These are phyloP conservation scores for Myiotriccus ornatus DNA, from an alignment of 2,797 vertebrate genomes.

Conservation along the genomic window DNA sequence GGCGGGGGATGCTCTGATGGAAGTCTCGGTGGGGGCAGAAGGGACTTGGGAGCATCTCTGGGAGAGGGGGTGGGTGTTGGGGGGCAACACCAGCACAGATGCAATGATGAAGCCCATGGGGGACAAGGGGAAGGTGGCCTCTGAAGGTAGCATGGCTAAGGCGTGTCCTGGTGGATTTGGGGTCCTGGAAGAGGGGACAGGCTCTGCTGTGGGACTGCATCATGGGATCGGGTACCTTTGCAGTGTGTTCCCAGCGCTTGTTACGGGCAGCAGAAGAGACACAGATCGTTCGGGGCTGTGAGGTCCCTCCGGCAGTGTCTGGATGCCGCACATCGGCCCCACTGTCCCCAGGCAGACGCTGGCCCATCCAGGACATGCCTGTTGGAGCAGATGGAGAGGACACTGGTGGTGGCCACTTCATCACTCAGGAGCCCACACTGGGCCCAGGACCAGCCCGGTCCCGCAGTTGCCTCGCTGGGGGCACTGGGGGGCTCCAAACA, in stretches of 20 bases:
- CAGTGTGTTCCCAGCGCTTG: fast-evolving
- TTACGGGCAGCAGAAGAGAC: background rate
- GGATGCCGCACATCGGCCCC: background rate
- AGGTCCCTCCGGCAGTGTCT: background rate
- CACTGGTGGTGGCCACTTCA: background rate
- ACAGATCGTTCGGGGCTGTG: background rate
- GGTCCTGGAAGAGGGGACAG: background rate
- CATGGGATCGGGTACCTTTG: background rate
- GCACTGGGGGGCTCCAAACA: background rate
- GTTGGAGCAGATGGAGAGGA: fast-evolving
- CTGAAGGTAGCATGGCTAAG: background rate
- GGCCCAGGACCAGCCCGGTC: background rate
- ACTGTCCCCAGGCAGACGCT: fast-evolving
- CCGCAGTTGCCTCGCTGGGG: background rate
- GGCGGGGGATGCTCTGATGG: too few relatives aligned
- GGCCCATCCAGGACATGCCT: background rate
- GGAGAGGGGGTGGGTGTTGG: too few relatives aligned
- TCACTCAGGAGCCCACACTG: background rate
- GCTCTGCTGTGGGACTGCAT: background rate
- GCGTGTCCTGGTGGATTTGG: too few relatives aligned
- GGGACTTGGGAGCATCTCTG: background rate
- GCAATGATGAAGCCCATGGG: background rate
- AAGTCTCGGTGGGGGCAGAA: background rate
- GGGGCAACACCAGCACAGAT: too few relatives aligned
- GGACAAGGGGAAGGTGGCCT: too few relatives aligned